Evolutionary conservation across 2,888 invertebrate genomes (phyloP).

Genomic region (Eupithecia centaureata): DNA sequence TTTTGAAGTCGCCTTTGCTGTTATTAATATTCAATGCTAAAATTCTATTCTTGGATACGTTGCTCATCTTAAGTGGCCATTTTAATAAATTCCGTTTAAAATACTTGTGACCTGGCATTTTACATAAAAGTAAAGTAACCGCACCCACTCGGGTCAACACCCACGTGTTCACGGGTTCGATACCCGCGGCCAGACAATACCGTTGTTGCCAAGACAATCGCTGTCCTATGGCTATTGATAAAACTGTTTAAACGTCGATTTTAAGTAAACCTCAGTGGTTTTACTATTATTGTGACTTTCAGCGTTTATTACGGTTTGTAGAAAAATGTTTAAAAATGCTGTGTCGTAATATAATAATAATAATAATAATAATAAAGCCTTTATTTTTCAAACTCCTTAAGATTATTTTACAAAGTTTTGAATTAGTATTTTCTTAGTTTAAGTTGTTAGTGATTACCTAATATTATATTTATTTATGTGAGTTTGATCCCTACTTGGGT

Average conservation of each 20-base stretch:
- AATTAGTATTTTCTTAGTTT: no score
- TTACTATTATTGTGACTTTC: no score
- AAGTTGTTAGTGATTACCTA: no score
- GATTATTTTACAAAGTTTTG: no score
- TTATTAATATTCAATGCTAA: neutral
- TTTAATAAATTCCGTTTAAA: neutral
- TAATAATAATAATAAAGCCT: no score
- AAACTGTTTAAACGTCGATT: neutral
- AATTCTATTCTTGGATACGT: neutral
- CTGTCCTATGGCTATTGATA: constrained; percentile 9
- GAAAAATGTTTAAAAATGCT: no score
- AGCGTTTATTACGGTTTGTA: no score
- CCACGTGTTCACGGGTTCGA: constrained; percentile 31
- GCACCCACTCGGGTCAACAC: constrained; percentile 28
- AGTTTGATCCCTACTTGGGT: no score
- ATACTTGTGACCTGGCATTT: neutral
- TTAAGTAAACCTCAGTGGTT: neutral
- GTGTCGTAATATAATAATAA: no score
- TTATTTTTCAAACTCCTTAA: no score
- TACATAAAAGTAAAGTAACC: neutral
- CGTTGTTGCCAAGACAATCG: constrained; percentile 24
- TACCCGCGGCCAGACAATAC: constrained; percentile 22
- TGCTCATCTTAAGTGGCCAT: neutral
- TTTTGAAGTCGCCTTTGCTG: no score
- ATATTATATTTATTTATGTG: no score